Evolutionary conservation across 2,888 invertebrate species (phyloP), one percentile per base, ranked within the genome.

Genomic region (Temnothorax ravouxi): DNA sequence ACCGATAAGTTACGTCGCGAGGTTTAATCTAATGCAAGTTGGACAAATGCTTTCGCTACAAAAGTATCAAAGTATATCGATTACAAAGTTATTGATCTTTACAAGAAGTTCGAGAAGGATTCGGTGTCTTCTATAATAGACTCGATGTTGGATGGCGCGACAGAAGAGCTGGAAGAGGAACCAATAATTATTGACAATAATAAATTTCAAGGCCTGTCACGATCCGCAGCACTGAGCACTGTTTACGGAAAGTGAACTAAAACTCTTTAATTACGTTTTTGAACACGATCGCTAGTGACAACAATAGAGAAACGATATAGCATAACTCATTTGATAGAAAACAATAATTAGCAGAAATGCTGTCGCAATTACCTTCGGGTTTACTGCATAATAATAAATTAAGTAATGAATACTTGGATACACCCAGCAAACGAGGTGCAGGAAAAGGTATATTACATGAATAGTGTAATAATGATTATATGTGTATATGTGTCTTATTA

Each of bases 31-130:
- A 76, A 97, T 97, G 92, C 98, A 98, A 96, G 97, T 99, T 83
- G 99, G 99, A 0, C 98, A 99, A 95, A 97, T 98, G 95, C 95
- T 99, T 82, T 98, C 99, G 3, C 96, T 99, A 69, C 97, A 97
- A 83, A 97, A 97, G 93, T 97, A 97, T 94, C 98, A 98, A 93
- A 97, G 97, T 91, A 97, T 98, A 97, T 98, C 56, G 97, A 98
- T 92, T 95, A 96, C 0, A 97, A 97, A 94, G 96, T 96, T 82
- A 95, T 96, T 84, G 98, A 98, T 94, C 95, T 99, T 76, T 98
- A 98, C 95, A 95, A 96, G 18, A 96, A 96, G 91, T 98, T 99
- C 95, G 97, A 98, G 91, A 97, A 97, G 91, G 97, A 97, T 92
- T 97, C 97, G 90, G 96, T 98, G 89, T 97, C 97, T 86, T 96